Conservation (phyloP, 2,888 invertebrate genomes). For the Mesorhabditis spiculigera region DNA sequence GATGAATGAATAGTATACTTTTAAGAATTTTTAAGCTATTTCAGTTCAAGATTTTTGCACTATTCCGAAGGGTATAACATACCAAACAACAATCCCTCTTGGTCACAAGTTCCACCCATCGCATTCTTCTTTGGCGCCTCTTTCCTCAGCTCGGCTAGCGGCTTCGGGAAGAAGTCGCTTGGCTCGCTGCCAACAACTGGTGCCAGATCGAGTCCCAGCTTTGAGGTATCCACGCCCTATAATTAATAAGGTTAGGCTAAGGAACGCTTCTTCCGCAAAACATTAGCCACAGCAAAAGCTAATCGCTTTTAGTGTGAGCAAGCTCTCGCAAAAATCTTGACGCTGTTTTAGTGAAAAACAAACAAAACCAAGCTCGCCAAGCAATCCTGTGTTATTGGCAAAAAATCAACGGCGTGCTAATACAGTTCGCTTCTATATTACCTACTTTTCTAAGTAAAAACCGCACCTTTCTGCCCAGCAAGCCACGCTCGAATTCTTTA, state of each 20-base stretch:
- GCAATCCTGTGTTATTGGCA: too few relatives aligned
- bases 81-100: conserved; percentile 41
- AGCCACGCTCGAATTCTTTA: conserved; percentile 34
- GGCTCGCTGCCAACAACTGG: conserved; percentile 32
- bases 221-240: conserved; percentile 39
- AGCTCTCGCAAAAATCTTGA: too few relatives aligned
- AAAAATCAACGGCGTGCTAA: too few relatives aligned
- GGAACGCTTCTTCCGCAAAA: neutral
- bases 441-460: neutral
- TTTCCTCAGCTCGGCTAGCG: conserved; percentile 33
- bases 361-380: too few relatives aligned
- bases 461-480: conserved; percentile 29
- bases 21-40: too few relatives aligned
- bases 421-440: neutral
- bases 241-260: too few relatives aligned
- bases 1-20: too few relatives aligned
- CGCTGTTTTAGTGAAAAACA: too few relatives aligned
- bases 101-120: conserved; percentile 44
- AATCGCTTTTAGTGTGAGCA: neutral
- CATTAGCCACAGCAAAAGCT: neutral
- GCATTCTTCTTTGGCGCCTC: conserved; percentile 42
- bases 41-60: too few relatives aligned
- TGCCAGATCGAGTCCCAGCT: conserved; percentile 37
- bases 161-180: conserved; percentile 41
- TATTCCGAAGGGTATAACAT: too few relatives aligned